Evolutionary conservation across 2,888 invertebrate genomes (phyloP), one percentile per base, ranked within the genome.

Genomic region (Eupeodes latifasciatus): DNA sequence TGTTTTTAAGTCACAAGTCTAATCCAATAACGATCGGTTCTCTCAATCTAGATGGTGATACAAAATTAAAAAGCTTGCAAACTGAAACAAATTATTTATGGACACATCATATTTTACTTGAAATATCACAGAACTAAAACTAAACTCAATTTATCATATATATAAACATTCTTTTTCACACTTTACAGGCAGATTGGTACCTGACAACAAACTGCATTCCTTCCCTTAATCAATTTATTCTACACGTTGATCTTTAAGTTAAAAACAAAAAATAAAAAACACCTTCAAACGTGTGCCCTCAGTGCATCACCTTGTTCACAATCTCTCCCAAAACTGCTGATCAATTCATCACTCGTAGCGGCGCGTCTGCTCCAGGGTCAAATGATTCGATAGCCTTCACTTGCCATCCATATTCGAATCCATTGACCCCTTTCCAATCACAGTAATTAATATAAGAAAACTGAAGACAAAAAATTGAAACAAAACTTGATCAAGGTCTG

Each of bases 381-480:
- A 67, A 34, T 74, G 27, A 55, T 72, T 66, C 53, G 14, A 44
- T 82, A 51, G 69, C 82, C 82, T 86, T 86, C 77, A 79, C 44
- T 74, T n/a, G 67, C 36, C 11, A 16, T 44, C 19, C 36, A 47
- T 40, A 16, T 36, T 62, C 67, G 40, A 62, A 55, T 64, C 53
- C 83, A 80, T 80, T 72, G 87, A 80, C 61, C 67, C 80, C 67
- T 64, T 51, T 59, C 61, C 72, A 77, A 83, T 83, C 72, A 49
- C 59, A 57, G 74, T 77, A 80, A 83, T 83, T 80, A 83, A 87
- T 87, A 75, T 40, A 40, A 40, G 40, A 40, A 40, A 40, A 40
- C 40, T 9, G 40, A 40, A 40, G 40, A 27, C 27, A 27, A 40
- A 40, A 40, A 40, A 40, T 9, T 40, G 40, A 16, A 40, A 40